Base-by-base conservation (phyloP, 1,140 invertebrate genomes). In the Xylocopa sonorina region DNA sequence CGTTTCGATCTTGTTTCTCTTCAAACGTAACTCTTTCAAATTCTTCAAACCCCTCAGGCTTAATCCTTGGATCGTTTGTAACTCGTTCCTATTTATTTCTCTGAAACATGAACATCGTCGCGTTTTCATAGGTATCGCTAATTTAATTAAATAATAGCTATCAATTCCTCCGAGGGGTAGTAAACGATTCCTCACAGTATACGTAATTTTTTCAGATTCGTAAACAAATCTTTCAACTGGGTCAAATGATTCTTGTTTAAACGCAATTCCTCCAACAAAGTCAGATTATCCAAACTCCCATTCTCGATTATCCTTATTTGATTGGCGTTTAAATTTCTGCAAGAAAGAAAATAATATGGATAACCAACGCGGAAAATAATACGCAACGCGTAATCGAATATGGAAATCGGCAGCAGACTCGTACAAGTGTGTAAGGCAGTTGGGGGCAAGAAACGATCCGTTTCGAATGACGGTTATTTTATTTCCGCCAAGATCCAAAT, bases 21-120 rank as follows among this genome's bases (percentile, higher is more conserved):
- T 96, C 27, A 99, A 92, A 88, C 96, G 96, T 3, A 99, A 92
- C 53, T 95, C 94, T 57, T 94, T 94, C 43, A 99, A 90, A 80
- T 95, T 95, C 53, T 94, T 93, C 60, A 98, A 93, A 24, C 95
- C 95, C 89, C 96, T 94, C 90, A 99, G 98, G 60, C 95, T 95
- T 38, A 98, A 93, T 69, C 95, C 95, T 88, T 96, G 96, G 62
- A 99, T 96, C 79, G 95, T 93, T 82, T 93, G 93, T 48, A 99
- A 88, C 80, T 95, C 95, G 91, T 98, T 99, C 82, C 95, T 94
- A 90, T 96, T 98, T 24, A 98, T 89, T 90, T 98, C 97, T 84
- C 95, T 96, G 90, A 3, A 29, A 41, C 29, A 50, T 2, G 24
- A 32, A 50, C 29, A 50, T 34, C 1, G n/a, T n/a, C n/a, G n/a